phyloP scores from a whole-genome alignment of 2,888 invertebrate genomes.

The Lasioglossum marginatum region DNA sequence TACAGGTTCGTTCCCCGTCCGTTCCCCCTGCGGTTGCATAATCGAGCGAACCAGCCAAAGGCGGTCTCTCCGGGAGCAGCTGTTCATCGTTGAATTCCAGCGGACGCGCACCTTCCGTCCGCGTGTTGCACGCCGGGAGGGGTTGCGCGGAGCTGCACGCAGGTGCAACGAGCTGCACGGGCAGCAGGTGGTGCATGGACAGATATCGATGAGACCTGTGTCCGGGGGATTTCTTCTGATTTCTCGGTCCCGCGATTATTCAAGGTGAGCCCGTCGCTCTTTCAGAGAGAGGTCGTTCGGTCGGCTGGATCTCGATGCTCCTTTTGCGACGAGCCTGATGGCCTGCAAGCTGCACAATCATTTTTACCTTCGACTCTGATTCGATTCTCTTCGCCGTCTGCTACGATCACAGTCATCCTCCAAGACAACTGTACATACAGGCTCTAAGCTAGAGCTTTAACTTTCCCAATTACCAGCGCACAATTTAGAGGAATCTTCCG shows the following conservation, averaged over 20 bases:
- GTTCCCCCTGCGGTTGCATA: conserved; percentile 65
- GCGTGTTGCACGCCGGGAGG: conserved; percentile 25
- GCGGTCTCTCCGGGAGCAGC: conserved; percentile 65
- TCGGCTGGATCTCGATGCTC: background rate
- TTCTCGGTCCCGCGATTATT: conserved; percentile 28
- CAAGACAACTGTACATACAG: no score
- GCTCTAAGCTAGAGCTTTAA: background rate
- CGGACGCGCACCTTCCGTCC: conserved; percentile 56
- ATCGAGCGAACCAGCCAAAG: conserved; percentile 70
- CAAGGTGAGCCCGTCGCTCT: background rate
- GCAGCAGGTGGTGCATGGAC: conserved; percentile 67
- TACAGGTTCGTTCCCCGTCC: conserved; percentile 41
- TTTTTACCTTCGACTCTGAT: background rate
- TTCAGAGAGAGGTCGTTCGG: background rate
- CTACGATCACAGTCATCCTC: background rate
- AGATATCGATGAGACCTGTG: conserved; percentile 40
- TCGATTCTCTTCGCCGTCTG: background rate
- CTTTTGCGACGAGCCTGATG: background rate
- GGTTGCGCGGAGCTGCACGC: conserved; percentile 32
- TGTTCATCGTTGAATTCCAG: conserved; percentile 68
- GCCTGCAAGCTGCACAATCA: background rate
- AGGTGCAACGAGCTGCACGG: conserved; percentile 45
- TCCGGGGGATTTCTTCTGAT: conserved; percentile 38
- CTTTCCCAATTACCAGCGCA: background rate
- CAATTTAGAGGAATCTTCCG: background rate